Percentiles rank a stretch among this genome's conserved stretches.
phyloP scores from a whole-genome alignment of 1,140 invertebrate species.

The Neodiprion pinetum region DNA sequence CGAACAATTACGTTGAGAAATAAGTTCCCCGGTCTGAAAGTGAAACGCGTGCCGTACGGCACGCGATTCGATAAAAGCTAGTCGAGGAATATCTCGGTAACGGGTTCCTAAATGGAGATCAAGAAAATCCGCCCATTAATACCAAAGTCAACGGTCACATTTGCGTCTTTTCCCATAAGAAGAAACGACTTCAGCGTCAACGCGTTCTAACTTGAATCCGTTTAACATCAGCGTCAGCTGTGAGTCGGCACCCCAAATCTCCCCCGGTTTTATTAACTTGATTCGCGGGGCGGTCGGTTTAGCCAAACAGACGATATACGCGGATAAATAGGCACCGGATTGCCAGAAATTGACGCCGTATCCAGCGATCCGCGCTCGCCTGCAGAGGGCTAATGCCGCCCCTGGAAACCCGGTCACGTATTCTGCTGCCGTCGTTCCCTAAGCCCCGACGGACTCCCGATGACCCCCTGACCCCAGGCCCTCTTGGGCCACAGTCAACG shows the following conservation, averaged over 20 bases:
- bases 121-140: background rate
- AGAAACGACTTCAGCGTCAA: background rate
- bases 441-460: conserved; percentile 34
- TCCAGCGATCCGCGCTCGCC: conserved; percentile 53
- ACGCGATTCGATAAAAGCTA: background rate
- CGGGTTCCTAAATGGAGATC: too few species aligned
- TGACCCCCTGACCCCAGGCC: conserved; percentile 32
- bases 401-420: conserved; percentile 54
- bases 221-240: background rate
- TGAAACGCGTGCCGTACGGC: too few species aligned
- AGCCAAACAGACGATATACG: background rate
- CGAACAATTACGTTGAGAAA: too few species aligned
- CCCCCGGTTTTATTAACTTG: background rate
- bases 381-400: conserved; percentile 45
- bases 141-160: background rate
- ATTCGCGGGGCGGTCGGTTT: background rate
- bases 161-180: background rate
- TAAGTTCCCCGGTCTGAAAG: too few species aligned
- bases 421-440: conserved; percentile 37
- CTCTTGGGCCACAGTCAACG: conserved; percentile 34
- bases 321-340: conserved; percentile 9
- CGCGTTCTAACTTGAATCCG: background rate
- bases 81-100: too few species aligned
- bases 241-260: background rate
- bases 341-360: conserved; percentile 54